phyloP scores from a whole-genome alignment of 92 coral and sea anemone species.

The Pocillopora grandis region DNA sequence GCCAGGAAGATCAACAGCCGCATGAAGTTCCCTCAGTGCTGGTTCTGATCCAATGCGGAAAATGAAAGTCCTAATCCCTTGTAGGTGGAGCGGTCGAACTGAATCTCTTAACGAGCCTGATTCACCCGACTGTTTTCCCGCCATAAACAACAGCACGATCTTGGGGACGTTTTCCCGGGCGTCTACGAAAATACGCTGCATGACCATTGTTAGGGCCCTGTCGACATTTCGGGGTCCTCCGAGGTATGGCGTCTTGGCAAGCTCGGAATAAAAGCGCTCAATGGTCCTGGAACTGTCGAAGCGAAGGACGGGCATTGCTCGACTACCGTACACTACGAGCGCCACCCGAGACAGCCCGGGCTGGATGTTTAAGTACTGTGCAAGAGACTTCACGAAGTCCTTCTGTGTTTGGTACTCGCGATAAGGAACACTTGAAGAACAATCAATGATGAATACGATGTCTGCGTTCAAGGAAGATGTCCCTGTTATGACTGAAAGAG shows the following conservation, averaged over 20 bases:
- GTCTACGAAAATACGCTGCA: slow-evolving; percentile 22
- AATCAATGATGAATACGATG: slow-evolving; percentile 31
- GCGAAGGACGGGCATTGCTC: slow-evolving; percentile 7
- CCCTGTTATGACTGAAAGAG: slow-evolving; percentile 31
- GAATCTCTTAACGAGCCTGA: slow-evolving; percentile 58
- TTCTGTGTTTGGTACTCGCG: slow-evolving; percentile 27
- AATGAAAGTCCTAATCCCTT: slow-evolving; percentile 59
- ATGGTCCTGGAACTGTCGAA: slow-evolving; percentile 8
- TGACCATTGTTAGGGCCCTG: slow-evolving; percentile 49
- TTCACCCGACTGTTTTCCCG: slow-evolving; percentile 68
- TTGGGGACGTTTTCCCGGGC: slow-evolving; percentile 63
- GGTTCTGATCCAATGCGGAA: slow-evolving; percentile 69
- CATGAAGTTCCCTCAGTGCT: slow-evolving; percentile 9
- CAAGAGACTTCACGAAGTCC: slow-evolving; percentile 25
- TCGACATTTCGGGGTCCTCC: slow-evolving; percentile 67
- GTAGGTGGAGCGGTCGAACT: slow-evolving; percentile 46
- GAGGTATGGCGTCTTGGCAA: slow-evolving; percentile 52
- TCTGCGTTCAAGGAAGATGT: slow-evolving; percentile 35
- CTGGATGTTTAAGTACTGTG: slow-evolving; percentile 37
- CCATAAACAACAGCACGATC: slow-evolving; percentile 63
- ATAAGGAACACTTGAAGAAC: slow-evolving; percentile 31
- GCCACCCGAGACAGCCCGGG: slow-evolving; percentile 36
- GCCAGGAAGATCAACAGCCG: slow-evolving; percentile 52
- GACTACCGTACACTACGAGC: slow-evolving; percentile 29
- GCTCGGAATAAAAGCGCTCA: slow-evolving; percentile 22